phyloP scores from a whole-genome alignment of 2,113 vertebrate genomes.

The Oreochromis spilurus region DNA sequence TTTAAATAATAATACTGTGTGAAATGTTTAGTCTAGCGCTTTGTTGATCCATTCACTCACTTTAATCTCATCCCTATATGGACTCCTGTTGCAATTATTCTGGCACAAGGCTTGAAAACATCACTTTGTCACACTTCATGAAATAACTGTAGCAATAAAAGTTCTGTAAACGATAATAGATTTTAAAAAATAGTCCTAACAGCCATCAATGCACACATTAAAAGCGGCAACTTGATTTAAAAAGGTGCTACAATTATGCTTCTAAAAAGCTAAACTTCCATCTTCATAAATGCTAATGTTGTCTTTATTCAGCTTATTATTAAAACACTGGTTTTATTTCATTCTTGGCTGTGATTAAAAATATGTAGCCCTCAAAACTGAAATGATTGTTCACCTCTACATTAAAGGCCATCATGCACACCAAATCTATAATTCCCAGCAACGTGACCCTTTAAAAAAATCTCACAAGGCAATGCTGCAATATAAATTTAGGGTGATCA shows the following conservation, averaged over 20 bases:
- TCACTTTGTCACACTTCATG: neutral
- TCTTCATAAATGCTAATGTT: neutral
- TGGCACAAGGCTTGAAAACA: neutral
- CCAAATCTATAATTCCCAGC: neutral
- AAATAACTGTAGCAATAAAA: neutral
- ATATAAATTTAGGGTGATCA: neutral
- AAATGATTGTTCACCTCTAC: neutral
- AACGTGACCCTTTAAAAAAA: neutral
- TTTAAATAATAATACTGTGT: neutral
- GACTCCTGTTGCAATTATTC: neutral
- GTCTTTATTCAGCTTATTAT: neutral
- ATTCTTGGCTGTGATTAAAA: neutral
- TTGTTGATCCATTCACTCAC: neutral
- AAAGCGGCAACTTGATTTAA: neutral
- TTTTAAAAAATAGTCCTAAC: neutral
- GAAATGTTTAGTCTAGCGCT: neutral
- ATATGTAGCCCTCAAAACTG: neutral
- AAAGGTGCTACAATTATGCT: neutral
- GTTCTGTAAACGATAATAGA: accelerated
- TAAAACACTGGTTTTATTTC: neutral
- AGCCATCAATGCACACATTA: neutral
- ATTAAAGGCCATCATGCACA: neutral
- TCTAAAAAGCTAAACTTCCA: neutral
- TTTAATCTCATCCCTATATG: neutral
- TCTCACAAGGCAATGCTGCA: neutral